These are phyloP conservation scores for Astur gentilis DNA, from an alignment of 2,113 vertebrate genomes.

Conservation along the genomic window DNA sequence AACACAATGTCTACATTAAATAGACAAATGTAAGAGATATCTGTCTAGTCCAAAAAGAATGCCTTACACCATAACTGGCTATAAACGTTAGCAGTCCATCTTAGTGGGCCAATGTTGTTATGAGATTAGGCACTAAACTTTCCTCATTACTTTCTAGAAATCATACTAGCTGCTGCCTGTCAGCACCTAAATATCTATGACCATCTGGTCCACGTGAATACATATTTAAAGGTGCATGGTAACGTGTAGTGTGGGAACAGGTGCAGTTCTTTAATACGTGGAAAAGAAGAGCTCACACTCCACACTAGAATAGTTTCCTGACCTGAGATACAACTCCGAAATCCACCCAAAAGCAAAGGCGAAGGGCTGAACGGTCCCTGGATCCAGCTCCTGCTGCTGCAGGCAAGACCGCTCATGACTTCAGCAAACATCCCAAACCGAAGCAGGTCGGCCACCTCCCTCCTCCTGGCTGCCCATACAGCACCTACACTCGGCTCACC, in stretches of 20 bases:
- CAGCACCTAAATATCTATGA: neutral
- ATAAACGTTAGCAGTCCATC: neutral
- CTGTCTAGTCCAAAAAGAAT: neutral
- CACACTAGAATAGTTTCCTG: neutral
- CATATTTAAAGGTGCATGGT: neutral
- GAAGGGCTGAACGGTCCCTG: neutral
- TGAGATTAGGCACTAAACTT: neutral
- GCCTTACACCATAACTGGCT: neutral
- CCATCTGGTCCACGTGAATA: neutral
- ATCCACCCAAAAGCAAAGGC: neutral
- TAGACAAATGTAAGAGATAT: neutral
- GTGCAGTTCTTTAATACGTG: accelerated
- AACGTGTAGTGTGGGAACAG: accelerated
- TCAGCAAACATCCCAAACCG: neutral
- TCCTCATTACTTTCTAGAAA: neutral
- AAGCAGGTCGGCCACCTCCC: neutral
- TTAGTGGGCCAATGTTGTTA: neutral
- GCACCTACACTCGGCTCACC: too few species aligned
- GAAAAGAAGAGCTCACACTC: neutral
- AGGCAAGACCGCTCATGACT: neutral
- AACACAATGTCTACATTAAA: neutral
- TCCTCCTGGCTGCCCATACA: accelerated
- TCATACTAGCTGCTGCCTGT: neutral
- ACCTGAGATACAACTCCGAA: neutral
- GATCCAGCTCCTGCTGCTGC: neutral